Evolutionary conservation across 2,888 invertebrate genomes (phyloP), one percentile per base, ranked within the genome.

Genomic region (Chloroclysta siterata): DNA sequence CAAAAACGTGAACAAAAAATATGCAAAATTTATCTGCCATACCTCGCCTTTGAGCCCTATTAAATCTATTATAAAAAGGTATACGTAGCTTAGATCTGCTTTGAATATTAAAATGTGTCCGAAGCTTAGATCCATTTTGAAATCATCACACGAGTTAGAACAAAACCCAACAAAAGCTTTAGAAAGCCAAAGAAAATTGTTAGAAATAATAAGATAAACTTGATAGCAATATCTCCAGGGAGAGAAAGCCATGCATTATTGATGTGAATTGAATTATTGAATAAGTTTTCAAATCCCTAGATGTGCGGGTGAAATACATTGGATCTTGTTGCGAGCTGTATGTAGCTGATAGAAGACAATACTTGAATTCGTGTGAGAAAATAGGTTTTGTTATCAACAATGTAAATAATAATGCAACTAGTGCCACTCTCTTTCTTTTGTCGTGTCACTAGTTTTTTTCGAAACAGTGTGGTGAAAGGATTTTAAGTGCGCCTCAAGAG

Each of bases 191-290:
- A 13, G 42, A 42, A 53, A 44, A 28, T 53, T 42, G 53, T 44
- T 42, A 42, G 14, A 53, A 53, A 53, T 53, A 53, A 41, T 53
- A 53, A 44, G 53, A 28, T n/a, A 42, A 42, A 42, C 42, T 46
- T 17, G 10, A 46, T 46, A 11, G 44, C 44, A 48, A 29, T 15
- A 17, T 29, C 46, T 17, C 17, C 14, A 15, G n/a, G 36, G 51
- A 50, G 10, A 22, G 33, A 51, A 15, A n/a, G 13, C 6, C 17
- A 62, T 68, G 68, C 65, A 68, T 65, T 65, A 64, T 68, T 54
- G 60, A 54, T 65, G 63, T 60, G 65, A 44, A 58, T 46, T 63
- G 68, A 68, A 65, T 63, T 68, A 65, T 68, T 65, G 65, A 65
- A 68, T 48, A 63, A 68, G 60, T 68, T 68, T 68, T 11, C 15